Base-by-base conservation (phyloP, 2,113 vertebrate genomes). In the Tringa solitaria region DNA sequence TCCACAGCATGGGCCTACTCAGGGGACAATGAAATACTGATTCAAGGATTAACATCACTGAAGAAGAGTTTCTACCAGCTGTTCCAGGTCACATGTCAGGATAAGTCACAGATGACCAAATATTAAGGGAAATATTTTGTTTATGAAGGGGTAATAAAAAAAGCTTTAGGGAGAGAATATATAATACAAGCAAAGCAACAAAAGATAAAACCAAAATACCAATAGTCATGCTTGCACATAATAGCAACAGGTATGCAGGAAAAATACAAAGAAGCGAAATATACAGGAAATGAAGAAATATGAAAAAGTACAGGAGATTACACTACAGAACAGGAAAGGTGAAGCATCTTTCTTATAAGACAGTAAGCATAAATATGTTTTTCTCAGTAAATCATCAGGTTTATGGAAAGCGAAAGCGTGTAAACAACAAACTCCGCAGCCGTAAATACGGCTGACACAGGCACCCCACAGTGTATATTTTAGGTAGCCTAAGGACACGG, bases 381-480 rank as follows among this genome's bases (percentile, higher is more conserved):
- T 61, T 24, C 19, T 77, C n/a, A 48, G 30, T 78, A 43, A 64
- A 45, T 21, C 16, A 26, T 14, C 23, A 39, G 30, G 8, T 51
- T 91, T 39, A 65, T 28, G 35, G 53, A 48, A 69, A 76, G 8
- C 17, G 30, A 84, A 73, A 61, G 9, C 30, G 48, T 8, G 5
- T 37, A 63, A 90, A 67, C 14, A 93, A 57, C 23, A 90, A 87
- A 67, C 23, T 54, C 37, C 50, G 27, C 33, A 83, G 21, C 6
- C 33, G 11, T 19, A 80, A 28, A 12, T 56, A 76, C 7, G 12
- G 32, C n/a, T 53, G 54, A 67, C 16, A 69, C 2, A 57, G 27
- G 37, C 6, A 65, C 1, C 1, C 3, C 5, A 7, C 10, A 39
- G 9, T 1, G 1, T 12, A 13, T 21, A 16, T 37, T 64, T 69